Base-by-base conservation (phyloP, 2,113 vertebrate genomes). In the Xiphophorus couchianus region DNA sequence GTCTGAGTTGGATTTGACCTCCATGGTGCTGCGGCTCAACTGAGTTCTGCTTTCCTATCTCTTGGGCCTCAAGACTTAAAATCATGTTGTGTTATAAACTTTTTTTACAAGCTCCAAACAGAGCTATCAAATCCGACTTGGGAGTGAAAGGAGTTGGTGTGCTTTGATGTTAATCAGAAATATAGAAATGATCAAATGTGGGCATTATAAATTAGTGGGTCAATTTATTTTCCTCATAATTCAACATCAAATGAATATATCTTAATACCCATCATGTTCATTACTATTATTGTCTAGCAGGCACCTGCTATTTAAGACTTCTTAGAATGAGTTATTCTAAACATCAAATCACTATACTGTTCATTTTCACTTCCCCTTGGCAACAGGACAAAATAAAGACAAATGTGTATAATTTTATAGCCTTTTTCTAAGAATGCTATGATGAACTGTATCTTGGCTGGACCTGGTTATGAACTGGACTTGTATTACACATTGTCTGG, bases 1-100 rank as follows among this genome's bases (percentile, higher is more conserved):
- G 85, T 91, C 90, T 90, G 86, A 86, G 83, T 83, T 14, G 69
- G 84, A 76, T 88, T 84, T 86, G 91, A 90, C 89, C 90, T 85
- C 84, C 71, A 76, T 84, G 25, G 39, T 62, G 66, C 60, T 78
- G 68, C 61, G 65, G 80, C 25, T 87, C 80, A 76, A 86, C 78
- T 77, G 78, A 87, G 80, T 80, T 90, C 42, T 82, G 77, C 69
- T 64, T 86, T 89, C 5, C 51, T 79, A 77, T 84, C 82, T 84
- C 71, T 73, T 14, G 10, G 12, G 31, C 82, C 84, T 75, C 62
- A 28, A 0, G 73, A 80, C 75, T 64, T 69, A 1, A 12, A 86
- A 62, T 88, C 62, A 71, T 84, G 76, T 64, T 82, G 30, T 66
- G 66, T 30, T 73, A 82, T 80, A 61, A 33, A 54, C 80, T 33